Conservation (phyloP, 2,888 invertebrate genomes). For the Ceraclea dissimilis region DNA sequence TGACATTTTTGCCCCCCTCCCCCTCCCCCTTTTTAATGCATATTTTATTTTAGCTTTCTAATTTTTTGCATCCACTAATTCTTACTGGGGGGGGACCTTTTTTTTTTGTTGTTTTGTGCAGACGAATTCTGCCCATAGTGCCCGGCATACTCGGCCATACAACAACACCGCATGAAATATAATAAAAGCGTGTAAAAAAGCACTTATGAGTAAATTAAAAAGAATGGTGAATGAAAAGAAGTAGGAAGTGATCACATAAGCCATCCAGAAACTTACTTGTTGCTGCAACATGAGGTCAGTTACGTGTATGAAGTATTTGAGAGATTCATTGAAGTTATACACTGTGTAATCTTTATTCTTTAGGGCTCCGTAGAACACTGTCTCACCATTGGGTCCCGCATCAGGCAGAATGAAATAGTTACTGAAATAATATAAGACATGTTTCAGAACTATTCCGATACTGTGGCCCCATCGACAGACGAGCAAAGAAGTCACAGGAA, state of each 20-base stretch:
- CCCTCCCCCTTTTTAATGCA: neutral
- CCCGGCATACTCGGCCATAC: too few species aligned
- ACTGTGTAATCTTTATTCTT: slow-evolving; percentile 43
- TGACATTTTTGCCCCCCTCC: too few species aligned
- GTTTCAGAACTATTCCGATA: slow-evolving; percentile 2
- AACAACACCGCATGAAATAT: too few species aligned
- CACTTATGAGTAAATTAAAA: too few species aligned
- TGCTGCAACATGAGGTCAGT: neutral
- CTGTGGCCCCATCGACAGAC: too few species aligned
- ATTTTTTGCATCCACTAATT: neutral
- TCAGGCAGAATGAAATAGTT: slow-evolving; percentile 36
- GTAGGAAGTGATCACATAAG: too few species aligned
- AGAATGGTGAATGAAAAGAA: too few species aligned
- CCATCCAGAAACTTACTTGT: slow-evolving; percentile 2
- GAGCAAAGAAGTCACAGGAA: too few species aligned
- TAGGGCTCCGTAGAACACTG: slow-evolving; percentile 38
- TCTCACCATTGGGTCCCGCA: slow-evolving; percentile 43
- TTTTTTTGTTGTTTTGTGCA: too few species aligned
- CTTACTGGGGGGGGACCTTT: too few species aligned
- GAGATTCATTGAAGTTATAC: slow-evolving; percentile 41
- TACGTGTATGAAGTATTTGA: slow-evolving; percentile 26
- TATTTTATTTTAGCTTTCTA: neutral
- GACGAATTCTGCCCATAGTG: too few species aligned
- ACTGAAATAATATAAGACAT: slow-evolving; percentile 31
- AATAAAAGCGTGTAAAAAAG: too few species aligned